Evolutionary conservation across 2,113 vertebrate species (phyloP).

Genomic region (Chrysochloris asiatica): DNA sequence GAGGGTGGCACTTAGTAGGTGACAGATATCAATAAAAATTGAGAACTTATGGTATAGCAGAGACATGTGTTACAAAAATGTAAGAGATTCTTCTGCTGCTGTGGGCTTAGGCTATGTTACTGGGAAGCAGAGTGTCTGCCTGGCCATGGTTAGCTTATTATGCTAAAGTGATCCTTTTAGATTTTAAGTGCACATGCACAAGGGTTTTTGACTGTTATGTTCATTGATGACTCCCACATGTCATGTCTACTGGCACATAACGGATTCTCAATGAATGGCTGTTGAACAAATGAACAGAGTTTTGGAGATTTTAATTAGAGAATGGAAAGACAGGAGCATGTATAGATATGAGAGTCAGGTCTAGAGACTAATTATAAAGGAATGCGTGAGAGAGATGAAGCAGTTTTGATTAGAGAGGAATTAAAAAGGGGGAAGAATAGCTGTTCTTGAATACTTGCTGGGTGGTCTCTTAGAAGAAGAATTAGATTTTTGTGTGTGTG

Average conservation of each 20-base stretch:
- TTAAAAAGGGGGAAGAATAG: not conserved
- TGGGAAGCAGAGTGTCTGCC: not conserved
- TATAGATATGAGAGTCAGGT: not conserved
- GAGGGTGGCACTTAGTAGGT: too few relatives aligned
- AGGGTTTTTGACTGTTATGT: not conserved
- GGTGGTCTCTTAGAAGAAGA: not conserved
- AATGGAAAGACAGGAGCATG: not conserved
- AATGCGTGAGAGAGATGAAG: not conserved
- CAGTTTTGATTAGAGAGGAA: conserved; percentile 14
- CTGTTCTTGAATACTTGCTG: not conserved
- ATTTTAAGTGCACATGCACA: not conserved
- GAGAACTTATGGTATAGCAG: not conserved
- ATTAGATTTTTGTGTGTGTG: not conserved
- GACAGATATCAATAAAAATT: not conserved
- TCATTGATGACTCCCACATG: not conserved
- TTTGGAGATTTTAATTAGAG: conserved; percentile 26
- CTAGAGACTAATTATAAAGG: not conserved
- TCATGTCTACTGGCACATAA: not conserved
- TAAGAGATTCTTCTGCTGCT: not conserved
- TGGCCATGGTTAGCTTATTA: not conserved
- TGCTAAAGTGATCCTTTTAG: not conserved
- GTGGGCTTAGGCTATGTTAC: not conserved
- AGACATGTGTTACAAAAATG: not conserved
- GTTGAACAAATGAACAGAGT: not conserved
- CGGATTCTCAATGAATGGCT: not conserved